Percentiles rank a stretch among this genome's conserved stretches.
Evolutionary conservation across 35 echinoderm and acorn worm species (phyloP).

Genomic region (Ophiothrix spiculata): DNA sequence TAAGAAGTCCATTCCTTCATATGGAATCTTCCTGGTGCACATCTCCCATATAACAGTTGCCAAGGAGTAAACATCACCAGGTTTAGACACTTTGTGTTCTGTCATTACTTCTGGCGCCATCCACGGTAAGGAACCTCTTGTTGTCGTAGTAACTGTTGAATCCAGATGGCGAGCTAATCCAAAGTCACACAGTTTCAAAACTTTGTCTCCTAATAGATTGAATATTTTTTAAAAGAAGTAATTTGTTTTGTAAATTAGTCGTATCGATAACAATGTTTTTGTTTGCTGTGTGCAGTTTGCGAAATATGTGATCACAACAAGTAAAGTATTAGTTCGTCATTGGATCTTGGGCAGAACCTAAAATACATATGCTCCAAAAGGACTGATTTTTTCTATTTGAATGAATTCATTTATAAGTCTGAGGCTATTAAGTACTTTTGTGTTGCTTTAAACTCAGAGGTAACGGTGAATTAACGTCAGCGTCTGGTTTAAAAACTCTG

Average conservation of each 20-base stretch:
- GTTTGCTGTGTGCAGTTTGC: too few relatives aligned
- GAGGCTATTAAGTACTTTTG: too few relatives aligned
- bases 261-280: too few relatives aligned
- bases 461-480: too few relatives aligned
- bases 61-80: conserved; percentile 14
- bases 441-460: too few relatives aligned
- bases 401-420: too few relatives aligned
- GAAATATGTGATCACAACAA: too few relatives aligned
- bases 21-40: neutral
- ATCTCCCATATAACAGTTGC: conserved; percentile 6
- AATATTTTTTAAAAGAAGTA: neutral
- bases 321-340: too few relatives aligned
- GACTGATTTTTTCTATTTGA: too few relatives aligned
- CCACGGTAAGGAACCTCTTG: neutral
- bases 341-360: too few relatives aligned
- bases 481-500: too few relatives aligned
- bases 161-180: neutral
- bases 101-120: conserved; percentile 24
- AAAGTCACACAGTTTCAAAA: conserved; percentile 20
- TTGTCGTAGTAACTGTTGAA: neutral
- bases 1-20: neutral
- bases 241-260: neutral
- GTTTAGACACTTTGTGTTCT: conserved; percentile 3
- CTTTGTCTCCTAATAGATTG: neutral
- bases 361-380: too few relatives aligned